Evolutionary conservation across 2,888 invertebrate genomes (phyloP).

Genomic region (Hirudinaria manillensis): DNA sequence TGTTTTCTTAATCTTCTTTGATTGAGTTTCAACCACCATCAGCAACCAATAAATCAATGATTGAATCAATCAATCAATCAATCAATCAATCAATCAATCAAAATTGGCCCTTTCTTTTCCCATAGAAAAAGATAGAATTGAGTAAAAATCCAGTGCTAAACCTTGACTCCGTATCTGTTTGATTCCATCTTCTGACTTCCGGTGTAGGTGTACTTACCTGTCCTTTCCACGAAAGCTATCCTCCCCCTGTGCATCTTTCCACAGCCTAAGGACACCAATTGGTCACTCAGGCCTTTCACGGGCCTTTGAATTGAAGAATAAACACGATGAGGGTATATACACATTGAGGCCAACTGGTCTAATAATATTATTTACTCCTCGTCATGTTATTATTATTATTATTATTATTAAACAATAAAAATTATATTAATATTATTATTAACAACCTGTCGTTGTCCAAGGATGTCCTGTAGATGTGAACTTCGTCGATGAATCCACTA

Average conservation of each 20-base stretch:
- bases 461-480: conserved; percentile 17
- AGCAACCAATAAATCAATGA: not conserved
- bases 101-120: no score
- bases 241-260: not conserved
- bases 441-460: not conserved
- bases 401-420: no score
- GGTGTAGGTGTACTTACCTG: not conserved
- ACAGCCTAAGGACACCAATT: not conserved
- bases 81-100: no score
- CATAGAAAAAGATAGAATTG: not conserved
- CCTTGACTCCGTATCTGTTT: not conserved
- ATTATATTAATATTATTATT: no score
- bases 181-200: not conserved
- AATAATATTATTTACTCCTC: no score
- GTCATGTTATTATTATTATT: no score
- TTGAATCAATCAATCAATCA: no score
- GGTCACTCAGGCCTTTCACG: not conserved
- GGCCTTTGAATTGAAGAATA: no score
- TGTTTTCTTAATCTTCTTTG: no score
- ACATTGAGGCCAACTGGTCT: no score
- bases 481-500: conserved; percentile 13
- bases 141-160: not conserved
- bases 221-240: not conserved
- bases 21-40: not conserved
- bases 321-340: no score